phyloP scores from a whole-genome alignment of 2,888 invertebrate species.

The Herminia tarsipennalis region DNA sequence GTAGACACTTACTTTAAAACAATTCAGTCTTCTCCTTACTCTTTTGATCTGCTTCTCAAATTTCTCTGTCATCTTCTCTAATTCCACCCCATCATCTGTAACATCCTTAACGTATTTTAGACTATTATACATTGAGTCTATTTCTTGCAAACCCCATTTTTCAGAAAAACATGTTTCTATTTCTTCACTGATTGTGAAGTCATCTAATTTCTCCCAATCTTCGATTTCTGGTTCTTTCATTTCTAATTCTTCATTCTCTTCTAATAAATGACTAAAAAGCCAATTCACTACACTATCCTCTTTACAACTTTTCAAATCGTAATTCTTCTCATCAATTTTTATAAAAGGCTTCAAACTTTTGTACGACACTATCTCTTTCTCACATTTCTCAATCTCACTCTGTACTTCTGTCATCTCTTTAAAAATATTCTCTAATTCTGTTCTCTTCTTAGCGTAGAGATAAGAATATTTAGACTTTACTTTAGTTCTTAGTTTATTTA shows the following conservation, averaged over 20 bases:
- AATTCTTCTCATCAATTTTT: constrained; percentile 49
- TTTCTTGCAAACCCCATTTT: constrained; percentile 63
- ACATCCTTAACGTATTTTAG: constrained; percentile 66
- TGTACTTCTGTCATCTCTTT: constrained; percentile 70
- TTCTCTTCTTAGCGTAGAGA: constrained; percentile 62
- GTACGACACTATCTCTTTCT: constrained; percentile 66
- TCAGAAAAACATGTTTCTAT: constrained; percentile 74
- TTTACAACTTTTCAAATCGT: constrained; percentile 53
- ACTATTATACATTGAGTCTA: constrained; percentile 67
- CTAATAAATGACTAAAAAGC: constrained; percentile 64
- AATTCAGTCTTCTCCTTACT: constrained; percentile 58
- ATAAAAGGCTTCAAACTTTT: constrained; percentile 60
- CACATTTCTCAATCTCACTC: constrained; percentile 72
- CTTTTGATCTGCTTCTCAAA: constrained; percentile 59
- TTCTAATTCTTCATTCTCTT: constrained; percentile 47
- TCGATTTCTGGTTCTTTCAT: constrained; percentile 43
- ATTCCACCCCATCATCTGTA: constrained; percentile 54
- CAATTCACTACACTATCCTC: constrained; percentile 69
- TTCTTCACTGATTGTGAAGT: constrained; percentile 39
- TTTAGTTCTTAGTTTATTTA: constrained; percentile 68
- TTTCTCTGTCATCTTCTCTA: constrained; percentile 58
- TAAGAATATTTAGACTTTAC: constrained; percentile 70
- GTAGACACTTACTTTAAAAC: constrained; percentile 64
- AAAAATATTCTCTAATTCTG: constrained; percentile 63
- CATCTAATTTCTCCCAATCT: constrained; percentile 36